Evolutionary conservation across 1,140 invertebrate genomes (phyloP).

Genomic region (Sinella curviseta): DNA sequence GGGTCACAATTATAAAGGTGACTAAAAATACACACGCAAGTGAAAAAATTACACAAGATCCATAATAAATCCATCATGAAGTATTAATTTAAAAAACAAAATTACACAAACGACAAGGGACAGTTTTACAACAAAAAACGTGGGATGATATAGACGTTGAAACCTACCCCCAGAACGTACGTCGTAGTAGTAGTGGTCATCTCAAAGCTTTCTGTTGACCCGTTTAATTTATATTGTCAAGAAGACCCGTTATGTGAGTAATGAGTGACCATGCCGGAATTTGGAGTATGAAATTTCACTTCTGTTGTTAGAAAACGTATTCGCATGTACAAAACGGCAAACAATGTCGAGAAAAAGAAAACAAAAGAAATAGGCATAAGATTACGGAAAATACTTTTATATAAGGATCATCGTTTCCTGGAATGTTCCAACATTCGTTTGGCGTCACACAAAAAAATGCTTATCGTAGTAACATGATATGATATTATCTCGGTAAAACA

Average conservation of each 20-base stretch:
- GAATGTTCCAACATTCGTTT: too few relatives aligned
- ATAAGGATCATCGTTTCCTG: too few relatives aligned
- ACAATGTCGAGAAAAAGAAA: background rate
- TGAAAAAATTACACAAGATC: too few relatives aligned
- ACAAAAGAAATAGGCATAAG: background rate
- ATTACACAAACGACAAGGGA: background rate
- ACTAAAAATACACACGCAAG: too few relatives aligned
- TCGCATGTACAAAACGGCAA: background rate
- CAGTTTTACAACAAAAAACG: background rate
- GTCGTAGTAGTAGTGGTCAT: constrained; percentile 35
- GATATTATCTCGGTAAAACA: too few relatives aligned
- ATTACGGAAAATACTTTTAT: background rate
- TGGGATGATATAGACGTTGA: background rate
- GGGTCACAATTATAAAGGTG: too few relatives aligned
- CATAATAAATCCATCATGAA: background rate
- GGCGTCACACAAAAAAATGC: too few relatives aligned
- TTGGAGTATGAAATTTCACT: constrained; percentile 7
- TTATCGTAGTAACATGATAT: too few relatives aligned
- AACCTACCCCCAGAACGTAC: constrained; percentile 8
- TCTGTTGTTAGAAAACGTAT: constrained; percentile 2
- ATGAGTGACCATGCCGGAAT: constrained; percentile 1
- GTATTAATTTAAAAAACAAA: background rate
- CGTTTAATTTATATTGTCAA: constrained; percentile 34
- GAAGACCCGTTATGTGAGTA: constrained; percentile 26
- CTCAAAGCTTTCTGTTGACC: constrained; percentile 31